A percentile compares a stretch with the other conserved stretches of the same genome.
These are phyloP conservation scores for Eupeodes luniger DNA, from an alignment of 2,888 invertebrate species.

Conservation along the genomic window DNA sequence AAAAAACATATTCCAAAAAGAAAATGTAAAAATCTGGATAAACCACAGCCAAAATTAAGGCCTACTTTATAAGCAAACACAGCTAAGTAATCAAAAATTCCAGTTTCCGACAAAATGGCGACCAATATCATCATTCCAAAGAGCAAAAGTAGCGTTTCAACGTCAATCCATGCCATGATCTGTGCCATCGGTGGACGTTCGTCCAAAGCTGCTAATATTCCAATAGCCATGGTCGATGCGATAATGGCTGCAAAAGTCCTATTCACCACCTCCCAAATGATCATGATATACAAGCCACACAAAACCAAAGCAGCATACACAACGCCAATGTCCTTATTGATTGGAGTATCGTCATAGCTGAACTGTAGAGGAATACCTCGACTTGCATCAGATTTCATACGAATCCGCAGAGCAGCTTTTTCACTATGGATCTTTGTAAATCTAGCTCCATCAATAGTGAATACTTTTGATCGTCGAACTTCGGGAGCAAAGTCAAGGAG, in stretches of 20 bases:
- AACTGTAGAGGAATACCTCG: slow-evolving; percentile 85
- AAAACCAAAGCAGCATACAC: slow-evolving; percentile 90
- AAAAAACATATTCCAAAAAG: slow-evolving; percentile 2
- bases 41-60: neutral
- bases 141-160: slow-evolving; percentile 88
- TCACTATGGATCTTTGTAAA: slow-evolving; percentile 71
- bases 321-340: slow-evolving; percentile 88
- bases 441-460: slow-evolving; percentile 77
- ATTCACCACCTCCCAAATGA: slow-evolving; percentile 90
- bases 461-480: slow-evolving; percentile 83
- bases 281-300: slow-evolving; percentile 90
- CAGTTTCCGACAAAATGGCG: slow-evolving; percentile 91
- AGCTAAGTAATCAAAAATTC: slow-evolving; percentile 91
- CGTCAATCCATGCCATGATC: slow-evolving; percentile 91
- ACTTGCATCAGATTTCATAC: slow-evolving; percentile 80
- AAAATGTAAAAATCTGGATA: neutral
- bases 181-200: slow-evolving; percentile 89
- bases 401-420: slow-evolving; percentile 79
- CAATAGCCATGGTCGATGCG: slow-evolving; percentile 89
- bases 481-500: slow-evolving; percentile 84
- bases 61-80: slow-evolving; percentile 88
- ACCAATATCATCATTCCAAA: slow-evolving; percentile 94
- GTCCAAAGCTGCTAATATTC: slow-evolving; percentile 88
- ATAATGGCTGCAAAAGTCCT: slow-evolving; percentile 90
- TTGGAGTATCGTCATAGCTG: slow-evolving; percentile 87